Percentiles rank a stretch among this genome's conserved stretches.
phyloP scores from a whole-genome alignment of 2,888 invertebrate species.

The Nesidiocoris tenuis region DNA sequence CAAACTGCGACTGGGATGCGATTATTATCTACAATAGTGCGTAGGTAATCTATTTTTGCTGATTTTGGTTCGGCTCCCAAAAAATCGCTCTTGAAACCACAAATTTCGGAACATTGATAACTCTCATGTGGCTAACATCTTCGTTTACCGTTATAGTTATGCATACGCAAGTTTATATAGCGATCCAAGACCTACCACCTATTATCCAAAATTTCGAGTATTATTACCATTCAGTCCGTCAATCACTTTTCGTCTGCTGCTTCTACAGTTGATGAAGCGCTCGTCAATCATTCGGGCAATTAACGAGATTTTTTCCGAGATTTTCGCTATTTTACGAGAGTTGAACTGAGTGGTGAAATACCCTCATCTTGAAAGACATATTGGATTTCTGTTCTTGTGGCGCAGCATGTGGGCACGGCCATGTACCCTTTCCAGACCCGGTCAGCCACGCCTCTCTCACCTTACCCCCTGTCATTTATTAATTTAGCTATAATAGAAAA shows the following conservation, averaged over 20 bases:
- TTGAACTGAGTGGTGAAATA: neutral
- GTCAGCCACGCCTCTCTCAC: constrained; percentile 9
- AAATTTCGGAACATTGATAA: too few relatives aligned
- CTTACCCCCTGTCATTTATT: constrained; percentile 23
- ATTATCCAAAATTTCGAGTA: too few relatives aligned
- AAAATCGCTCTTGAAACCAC: too few relatives aligned
- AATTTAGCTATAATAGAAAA: constrained; percentile 16
- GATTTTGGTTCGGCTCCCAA: too few relatives aligned
- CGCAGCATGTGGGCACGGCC: neutral
- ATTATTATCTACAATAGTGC: too few relatives aligned
- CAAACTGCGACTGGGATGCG: too few relatives aligned
- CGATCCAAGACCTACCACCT: too few relatives aligned
- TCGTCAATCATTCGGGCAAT: neutral
- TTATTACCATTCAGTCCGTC: too few relatives aligned
- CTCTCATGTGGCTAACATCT: too few relatives aligned
- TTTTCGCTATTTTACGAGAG: neutral
- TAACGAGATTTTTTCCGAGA: neutral
- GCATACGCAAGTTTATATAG: too few relatives aligned
- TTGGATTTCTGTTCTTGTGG: neutral
- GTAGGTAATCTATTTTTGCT: too few relatives aligned
- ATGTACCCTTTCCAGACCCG: neutral
- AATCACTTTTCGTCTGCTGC: neutral
- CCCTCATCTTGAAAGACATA: neutral
- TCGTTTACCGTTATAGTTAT: too few relatives aligned
- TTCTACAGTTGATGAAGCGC: neutral